phyloP scores from a whole-genome alignment of 2,888 invertebrate species.

The Acleris literana region DNA sequence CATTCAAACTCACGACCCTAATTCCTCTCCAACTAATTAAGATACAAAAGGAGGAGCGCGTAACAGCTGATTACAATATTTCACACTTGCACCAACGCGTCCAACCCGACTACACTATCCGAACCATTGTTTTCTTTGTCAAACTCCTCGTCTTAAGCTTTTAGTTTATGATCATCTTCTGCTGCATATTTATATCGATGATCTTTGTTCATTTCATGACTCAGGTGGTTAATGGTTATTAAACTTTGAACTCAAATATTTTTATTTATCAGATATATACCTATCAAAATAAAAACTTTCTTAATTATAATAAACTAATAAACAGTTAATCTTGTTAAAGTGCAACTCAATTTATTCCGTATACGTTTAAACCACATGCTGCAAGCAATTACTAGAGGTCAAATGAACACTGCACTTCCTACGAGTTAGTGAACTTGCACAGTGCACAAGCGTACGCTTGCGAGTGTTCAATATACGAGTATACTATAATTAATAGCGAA shows the following conservation, averaged over 20 bases:
- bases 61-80: slow-evolving; percentile 59
- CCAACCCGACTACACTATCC: slow-evolving; percentile 57
- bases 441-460: neutral
- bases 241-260: slow-evolving; percentile 34
- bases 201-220: slow-evolving; percentile 40
- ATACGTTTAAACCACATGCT: neutral
- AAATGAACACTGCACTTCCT: slow-evolving; percentile 16
- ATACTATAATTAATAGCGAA: slow-evolving; percentile 24
- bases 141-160: slow-evolving; percentile 62
- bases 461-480: neutral
- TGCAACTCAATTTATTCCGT: neutral
- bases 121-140: slow-evolving; percentile 69
- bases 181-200: slow-evolving; percentile 49
- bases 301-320: slow-evolving; percentile 4
- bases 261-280: slow-evolving; percentile 12
- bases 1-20: slow-evolving; percentile 29
- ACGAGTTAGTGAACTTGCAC: slow-evolving; percentile 16
- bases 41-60: slow-evolving; percentile 35
- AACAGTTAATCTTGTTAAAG: neutral
- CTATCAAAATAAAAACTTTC: neutral
- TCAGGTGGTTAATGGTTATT: slow-evolving; percentile 39
- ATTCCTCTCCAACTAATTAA: slow-evolving; percentile 36
- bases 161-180: slow-evolving; percentile 65
- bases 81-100: slow-evolving; percentile 50
- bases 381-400: slow-evolving; percentile 21